Conservation (phyloP, 2,113 vertebrate genomes). For the Ophthalmolycus amberensis region DNA sequence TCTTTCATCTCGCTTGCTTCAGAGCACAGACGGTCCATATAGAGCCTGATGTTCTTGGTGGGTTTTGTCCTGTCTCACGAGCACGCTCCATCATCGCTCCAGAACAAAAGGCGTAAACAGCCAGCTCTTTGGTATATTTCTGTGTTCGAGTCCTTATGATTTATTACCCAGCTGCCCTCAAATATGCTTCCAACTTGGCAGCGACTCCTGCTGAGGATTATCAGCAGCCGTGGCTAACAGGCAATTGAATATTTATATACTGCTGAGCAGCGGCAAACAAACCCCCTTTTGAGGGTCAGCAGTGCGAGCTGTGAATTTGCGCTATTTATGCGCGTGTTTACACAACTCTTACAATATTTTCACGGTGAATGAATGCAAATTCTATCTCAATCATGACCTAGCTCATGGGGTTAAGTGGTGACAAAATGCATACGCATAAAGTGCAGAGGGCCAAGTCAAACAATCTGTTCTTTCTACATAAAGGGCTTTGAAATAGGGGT, state of each 20-base stretch:
- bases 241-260: constrained; percentile 79
- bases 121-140: constrained; percentile 55
- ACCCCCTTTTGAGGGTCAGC: constrained; percentile 59
- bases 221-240: constrained; percentile 66
- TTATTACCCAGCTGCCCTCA: constrained; percentile 69
- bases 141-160: constrained; percentile 58
- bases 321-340: constrained; percentile 64
- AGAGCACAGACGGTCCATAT: not conserved
- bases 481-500: constrained; percentile 56
- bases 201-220: constrained; percentile 66
- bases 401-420: constrained; percentile 62
- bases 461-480: constrained; percentile 42
- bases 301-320: constrained; percentile 55
- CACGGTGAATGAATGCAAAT: constrained; percentile 59
- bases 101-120: constrained; percentile 61
- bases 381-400: constrained; percentile 40
- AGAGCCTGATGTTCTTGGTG: constrained; percentile 27
- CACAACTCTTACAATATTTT: constrained; percentile 56
- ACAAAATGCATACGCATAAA: constrained; percentile 59
- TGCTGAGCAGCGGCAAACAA: constrained; percentile 56
- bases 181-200: constrained; percentile 67
- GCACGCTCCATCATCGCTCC: constrained; percentile 42
- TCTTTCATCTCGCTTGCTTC: constrained; percentile 18
- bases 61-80: constrained; percentile 29
- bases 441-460: constrained; percentile 54